phyloP scores from a whole-genome alignment of 2,113 vertebrate species.

The Heptranchias perlo region DNA sequence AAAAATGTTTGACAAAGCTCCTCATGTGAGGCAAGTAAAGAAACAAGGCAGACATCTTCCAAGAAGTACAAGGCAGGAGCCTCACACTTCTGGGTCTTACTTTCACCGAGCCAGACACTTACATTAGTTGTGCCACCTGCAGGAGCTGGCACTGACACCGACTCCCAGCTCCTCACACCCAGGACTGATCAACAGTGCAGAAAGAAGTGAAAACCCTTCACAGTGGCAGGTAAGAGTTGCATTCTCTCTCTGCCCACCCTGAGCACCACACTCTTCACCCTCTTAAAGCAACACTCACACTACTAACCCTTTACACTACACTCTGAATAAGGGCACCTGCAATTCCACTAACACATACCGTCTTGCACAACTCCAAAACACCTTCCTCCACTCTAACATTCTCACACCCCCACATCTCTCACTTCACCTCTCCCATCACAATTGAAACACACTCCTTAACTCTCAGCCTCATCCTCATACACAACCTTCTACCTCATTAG shows the following conservation, averaged over 20 bases:
- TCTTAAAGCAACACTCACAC: background rate
- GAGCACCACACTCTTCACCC: background rate
- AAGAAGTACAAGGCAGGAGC: background rate
- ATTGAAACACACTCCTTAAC: background rate
- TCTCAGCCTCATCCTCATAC: background rate
- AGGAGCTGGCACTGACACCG: background rate
- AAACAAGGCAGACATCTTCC: background rate
- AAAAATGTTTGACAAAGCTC: background rate
- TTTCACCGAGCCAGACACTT: background rate
- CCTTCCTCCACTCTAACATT: background rate
- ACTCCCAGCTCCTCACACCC: background rate
- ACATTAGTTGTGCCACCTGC: background rate
- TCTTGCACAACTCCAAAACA: background rate
- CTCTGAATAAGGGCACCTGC: background rate
- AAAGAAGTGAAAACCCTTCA: too few species aligned
- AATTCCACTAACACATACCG: background rate
- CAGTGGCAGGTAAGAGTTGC: background rate
- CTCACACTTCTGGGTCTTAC: background rate
- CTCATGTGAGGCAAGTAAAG: background rate
- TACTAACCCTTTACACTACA: background rate
- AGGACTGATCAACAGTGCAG: too few species aligned
- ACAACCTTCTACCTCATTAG: background rate
- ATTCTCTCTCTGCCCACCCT: background rate
- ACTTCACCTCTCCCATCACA: background rate
- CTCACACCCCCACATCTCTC: too few species aligned